phyloP scores from a whole-genome alignment of 2,888 invertebrate species.

The Oscheius sp. region DNA sequence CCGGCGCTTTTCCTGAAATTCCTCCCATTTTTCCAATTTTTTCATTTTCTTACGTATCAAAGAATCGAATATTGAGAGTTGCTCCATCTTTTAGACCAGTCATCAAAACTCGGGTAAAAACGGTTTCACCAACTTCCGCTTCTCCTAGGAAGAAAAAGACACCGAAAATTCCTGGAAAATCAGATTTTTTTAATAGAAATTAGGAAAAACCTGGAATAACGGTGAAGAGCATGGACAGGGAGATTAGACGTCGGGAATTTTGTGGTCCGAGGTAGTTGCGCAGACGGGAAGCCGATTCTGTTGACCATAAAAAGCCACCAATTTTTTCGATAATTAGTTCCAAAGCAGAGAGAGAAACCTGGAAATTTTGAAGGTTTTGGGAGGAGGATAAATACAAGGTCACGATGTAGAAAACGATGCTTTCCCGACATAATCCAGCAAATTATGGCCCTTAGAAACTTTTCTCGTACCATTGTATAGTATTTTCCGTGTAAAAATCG shows the following conservation, averaged over 20 bases:
- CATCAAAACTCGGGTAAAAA: conserved; percentile 62
- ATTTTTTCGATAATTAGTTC: conserved; percentile 66
- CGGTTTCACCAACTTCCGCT: conserved; percentile 61
- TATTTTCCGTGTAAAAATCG: no score
- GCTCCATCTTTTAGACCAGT: conserved; percentile 54
- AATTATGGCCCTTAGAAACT: no score
- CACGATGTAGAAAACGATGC: no score
- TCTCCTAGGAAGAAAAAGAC: conserved; percentile 69
- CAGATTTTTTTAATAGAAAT: conserved; percentile 2
- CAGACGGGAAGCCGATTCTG: conserved; percentile 31
- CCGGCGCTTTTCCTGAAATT: conserved; percentile 51
- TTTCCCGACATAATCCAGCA: no score
- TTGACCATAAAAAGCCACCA: conserved; percentile 52
- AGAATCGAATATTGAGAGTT: conserved; percentile 37
- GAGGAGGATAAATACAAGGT: no score
- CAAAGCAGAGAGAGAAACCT: conserved; percentile 61
- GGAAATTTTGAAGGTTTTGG: not conserved
- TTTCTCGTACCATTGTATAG: no score
- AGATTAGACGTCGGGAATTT: conserved; percentile 49
- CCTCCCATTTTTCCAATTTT: not conserved
- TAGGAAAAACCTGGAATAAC: conserved; percentile 51
- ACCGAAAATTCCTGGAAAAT: conserved; percentile 55
- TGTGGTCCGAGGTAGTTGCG: conserved; percentile 49
- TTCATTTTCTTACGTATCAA: conserved; percentile 37
- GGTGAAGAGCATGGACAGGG: conserved; percentile 59